Base-by-base conservation (phyloP, 1,140 invertebrate genomes). In the Atta texana region DNA sequence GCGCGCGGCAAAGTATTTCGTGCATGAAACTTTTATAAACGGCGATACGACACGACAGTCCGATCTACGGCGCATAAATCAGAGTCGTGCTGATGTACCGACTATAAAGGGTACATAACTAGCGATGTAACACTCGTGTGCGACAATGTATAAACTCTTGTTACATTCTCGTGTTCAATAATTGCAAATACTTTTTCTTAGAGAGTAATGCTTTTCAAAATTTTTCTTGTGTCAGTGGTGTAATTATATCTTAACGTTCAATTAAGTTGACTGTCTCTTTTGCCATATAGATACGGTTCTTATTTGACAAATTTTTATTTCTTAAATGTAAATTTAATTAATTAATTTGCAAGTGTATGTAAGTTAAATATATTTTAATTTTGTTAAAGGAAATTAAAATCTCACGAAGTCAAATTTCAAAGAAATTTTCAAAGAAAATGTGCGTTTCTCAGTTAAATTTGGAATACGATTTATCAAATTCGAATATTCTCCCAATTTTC, bases 1-100 rank as follows among this genome's bases (percentile, higher is more conserved):
- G 72, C 72, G 55, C 59, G 74, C 44, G 34, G 76, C 61, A 59
- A 78, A 76, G 89, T 84, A 87, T 91, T 92, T 90, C 77, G 85
- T 78, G 87, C 85, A 88, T 91, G 88, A 92, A 91, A 92, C 78
- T 92, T 92, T 92, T 89, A 92, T 89, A 89, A 88, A 91, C 63
- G 24, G 68, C 74, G 59, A 64, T 63, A 10, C 78, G 53, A 87
- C 71, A 82, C 72, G 69, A 74, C 53, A 80, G 75, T 66, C 24
- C 51, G 82, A 87, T 87, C 81, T 77, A 18, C 44, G 44, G 68
- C 57, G 77, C 78, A 91, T 88, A 90, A 92, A 91, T 92, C 90
- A 88, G 71, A 85, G 63, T 24, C 28, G n/a, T 49, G 55, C 71
- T 55, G 74, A 88, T 86, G 81, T 53, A 24, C 31, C 72, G 78